These are phyloP conservation scores for Caligus rogercresseyi DNA, from an alignment of 1,140 invertebrate species.

Conservation along the genomic window DNA sequence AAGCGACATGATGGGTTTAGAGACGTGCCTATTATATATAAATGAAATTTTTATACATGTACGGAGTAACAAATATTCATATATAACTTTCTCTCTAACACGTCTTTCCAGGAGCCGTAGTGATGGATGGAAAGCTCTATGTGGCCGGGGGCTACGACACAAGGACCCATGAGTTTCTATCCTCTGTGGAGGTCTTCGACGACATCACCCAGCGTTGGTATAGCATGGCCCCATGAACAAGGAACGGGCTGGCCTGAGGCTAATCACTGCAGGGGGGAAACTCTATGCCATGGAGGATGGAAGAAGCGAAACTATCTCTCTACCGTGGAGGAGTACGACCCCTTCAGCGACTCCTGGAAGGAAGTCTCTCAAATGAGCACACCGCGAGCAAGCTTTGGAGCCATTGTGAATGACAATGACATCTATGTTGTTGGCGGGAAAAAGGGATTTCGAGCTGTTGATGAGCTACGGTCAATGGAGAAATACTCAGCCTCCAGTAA, in stretches of 20 bases:
- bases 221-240: neutral
- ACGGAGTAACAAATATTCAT: neutral
- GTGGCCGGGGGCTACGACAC: slow-evolving; percentile 12
- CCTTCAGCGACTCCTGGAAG: neutral
- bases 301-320: slow-evolving; percentile 1
- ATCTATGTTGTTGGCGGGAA: slow-evolving; percentile 8
- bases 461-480: slow-evolving; percentile 5
- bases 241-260: neutral
- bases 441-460: neutral
- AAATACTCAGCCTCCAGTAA: neutral
- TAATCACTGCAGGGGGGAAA: neutral
- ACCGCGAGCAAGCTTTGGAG: slow-evolving; percentile 4
- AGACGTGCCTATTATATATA: too few relatives aligned
- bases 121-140: slow-evolving; percentile 13
- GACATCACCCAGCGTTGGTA: slow-evolving; percentile 13
- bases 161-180: neutral
- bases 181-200: slow-evolving; percentile 12
- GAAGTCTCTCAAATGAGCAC: neutral
- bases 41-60: too few relatives aligned
- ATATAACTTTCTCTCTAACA: too few relatives aligned
- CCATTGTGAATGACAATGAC: neutral
- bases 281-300: slow-evolving; percentile 12
- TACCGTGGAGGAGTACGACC: slow-evolving; percentile 9
- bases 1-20: too few relatives aligned
- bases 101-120: slow-evolving; percentile 7